Base-by-base conservation (phyloP, 2,113 vertebrate species). In the Lepus timidus region DNA sequence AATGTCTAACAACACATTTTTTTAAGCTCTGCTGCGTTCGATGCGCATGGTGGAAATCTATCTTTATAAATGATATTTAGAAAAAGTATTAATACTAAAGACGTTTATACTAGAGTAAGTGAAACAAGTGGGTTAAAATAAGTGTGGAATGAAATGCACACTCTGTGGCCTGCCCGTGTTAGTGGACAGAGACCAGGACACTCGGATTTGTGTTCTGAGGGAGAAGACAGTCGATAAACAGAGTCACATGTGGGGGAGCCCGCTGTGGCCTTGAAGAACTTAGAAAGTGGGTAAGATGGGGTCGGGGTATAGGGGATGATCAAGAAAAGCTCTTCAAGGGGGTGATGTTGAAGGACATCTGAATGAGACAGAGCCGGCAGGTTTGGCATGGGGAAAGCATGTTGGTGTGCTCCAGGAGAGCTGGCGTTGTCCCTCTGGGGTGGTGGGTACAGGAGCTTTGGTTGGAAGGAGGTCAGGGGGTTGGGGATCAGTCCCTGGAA, bases 331-430 rank as follows among this genome's bases (percentile, higher is more conserved):
- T 17, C 23, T 27, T 58, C 12, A 23, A 20, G 31, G 8, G 10
- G n/a, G 65, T 36, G 20, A 17, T 67, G 33, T 14, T 11, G 1
- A 9, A 9, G 23, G 62, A 23, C 27, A 9, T n/a, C 22, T 36
- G 3, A 10, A 1, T 9, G 6, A 52, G 51, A 73, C 39, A 65
- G 62, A 44, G 1, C 19, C 3, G n/a, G 39, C 1, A 0, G 0
- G 19, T 3, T 9, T 5, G 17, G 65, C 36, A 0, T 1, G 36
- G 68, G n/a, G 62, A 9, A 51, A 27, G 58, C 27, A 20, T 9
- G 4, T 11, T 23, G 2, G 14, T 4, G 65, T 31, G 65, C 16
- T n/a, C 51, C 76, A 61, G 75, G 49, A 12, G 64, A 70, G 62
- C n/a, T 29, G 17, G 33, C 44, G 44, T 10, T 19, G 6, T 78